Evolutionary conservation across 2,113 vertebrate genomes (phyloP).

Genomic region (Dromiciops gliroides): DNA sequence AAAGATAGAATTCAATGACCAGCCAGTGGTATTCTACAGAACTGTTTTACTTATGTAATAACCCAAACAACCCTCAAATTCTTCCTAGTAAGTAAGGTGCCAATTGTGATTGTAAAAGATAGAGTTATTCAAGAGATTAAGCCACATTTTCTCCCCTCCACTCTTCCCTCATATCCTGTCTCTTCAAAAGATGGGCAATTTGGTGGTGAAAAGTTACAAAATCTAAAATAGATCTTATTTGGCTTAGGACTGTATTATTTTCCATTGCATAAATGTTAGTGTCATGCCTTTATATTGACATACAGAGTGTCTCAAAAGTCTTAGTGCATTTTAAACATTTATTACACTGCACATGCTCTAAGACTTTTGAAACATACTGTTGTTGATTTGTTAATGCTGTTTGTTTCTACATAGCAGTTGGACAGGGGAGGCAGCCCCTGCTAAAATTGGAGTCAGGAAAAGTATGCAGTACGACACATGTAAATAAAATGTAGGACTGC

Average conservation of each 20-base stretch:
- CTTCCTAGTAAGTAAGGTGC: background rate
- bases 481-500: background rate
- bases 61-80: background rate
- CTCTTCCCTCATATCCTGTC: background rate
- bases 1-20: too few relatives aligned
- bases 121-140: background rate
- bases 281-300: background rate
- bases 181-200: background rate
- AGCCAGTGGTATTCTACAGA: background rate
- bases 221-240: background rate
- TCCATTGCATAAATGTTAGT: background rate
- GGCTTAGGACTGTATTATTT: background rate
- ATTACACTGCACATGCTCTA: background rate
- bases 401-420: background rate
- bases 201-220: background rate
- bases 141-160: background rate
- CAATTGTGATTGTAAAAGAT: background rate
- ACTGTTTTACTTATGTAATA: background rate
- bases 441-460: background rate
- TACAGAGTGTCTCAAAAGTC: background rate
- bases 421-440: background rate
- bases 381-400: background rate
- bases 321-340: background rate
- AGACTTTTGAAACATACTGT: background rate
- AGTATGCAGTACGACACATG: background rate